A percentile compares a stretch with the other conserved stretches of the same genome.
phyloP scores from a whole-genome alignment of 2,888 invertebrate species.

The Endotricha flammealis region DNA sequence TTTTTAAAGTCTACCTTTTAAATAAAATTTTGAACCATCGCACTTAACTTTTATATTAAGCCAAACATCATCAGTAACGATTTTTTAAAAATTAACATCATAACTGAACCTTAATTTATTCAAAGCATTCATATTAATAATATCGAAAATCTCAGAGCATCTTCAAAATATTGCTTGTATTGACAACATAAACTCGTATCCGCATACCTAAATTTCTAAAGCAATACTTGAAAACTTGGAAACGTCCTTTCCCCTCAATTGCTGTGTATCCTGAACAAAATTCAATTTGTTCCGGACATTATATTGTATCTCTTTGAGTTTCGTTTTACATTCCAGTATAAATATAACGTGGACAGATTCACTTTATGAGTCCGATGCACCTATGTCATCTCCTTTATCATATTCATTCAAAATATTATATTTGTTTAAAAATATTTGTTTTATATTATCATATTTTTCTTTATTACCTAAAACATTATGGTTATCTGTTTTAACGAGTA shows the following conservation, averaged over 20 bases:
- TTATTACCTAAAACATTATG: too few species aligned
- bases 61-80: background rate
- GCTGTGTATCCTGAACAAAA: slow-evolving; percentile 19
- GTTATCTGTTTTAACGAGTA: too few species aligned
- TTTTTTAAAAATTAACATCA: too few species aligned
- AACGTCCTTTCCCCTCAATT: slow-evolving; percentile 12
- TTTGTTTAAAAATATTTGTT: slow-evolving; percentile 4
- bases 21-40: too few species aligned
- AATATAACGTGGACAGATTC: slow-evolving; percentile 1
- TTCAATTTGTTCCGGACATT: slow-evolving; percentile 24
- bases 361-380: slow-evolving; percentile 20
- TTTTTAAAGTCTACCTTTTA: too few species aligned
- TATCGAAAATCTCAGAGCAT: too few species aligned
- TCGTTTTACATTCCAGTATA: slow-evolving; percentile 17
- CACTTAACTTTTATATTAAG: background rate
- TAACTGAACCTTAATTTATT: too few species aligned
- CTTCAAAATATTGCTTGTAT: slow-evolving; percentile 6
- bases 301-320: slow-evolving; percentile 22
- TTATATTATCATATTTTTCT: slow-evolving; percentile 11
- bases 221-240: slow-evolving; percentile 9
- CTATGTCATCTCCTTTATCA: slow-evolving; percentile 17
- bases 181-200: background rate
- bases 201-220: slow-evolving; percentile 8
- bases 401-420: slow-evolving; percentile 15
- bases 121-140: too few species aligned